Evolutionary conservation across 2,888 invertebrate genomes (phyloP), one percentile per base, ranked within the genome.

Genomic region (Caenorhabditis sp.): DNA sequence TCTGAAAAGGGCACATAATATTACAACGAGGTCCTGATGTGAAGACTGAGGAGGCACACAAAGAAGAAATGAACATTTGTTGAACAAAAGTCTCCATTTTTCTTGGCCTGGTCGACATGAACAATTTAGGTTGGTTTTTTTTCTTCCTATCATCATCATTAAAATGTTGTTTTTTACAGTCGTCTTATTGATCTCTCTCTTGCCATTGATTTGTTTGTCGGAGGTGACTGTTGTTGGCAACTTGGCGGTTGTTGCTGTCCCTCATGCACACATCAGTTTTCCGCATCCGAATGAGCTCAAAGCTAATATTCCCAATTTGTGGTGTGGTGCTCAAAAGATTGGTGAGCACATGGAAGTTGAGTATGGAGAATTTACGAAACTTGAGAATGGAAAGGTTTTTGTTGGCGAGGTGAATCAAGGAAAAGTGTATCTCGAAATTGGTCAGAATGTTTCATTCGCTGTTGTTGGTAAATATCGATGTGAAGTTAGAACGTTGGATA

Each of bases 381-480:
- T 76, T 0, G 31, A 60, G 1, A 77, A 77, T 62, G 77, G 77
- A 60, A 79, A 79, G 49, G 77, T 77, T 8, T 77, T 77, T 57
- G 63, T 65, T 19, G 79, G 76, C 8, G 61, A 21, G 8, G 66
- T 74, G 14, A 62, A 72, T 6, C 66, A 66, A 10, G 71, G 70
- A 23, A 77, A 76, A 31, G 74, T 68, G 1, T 76, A 64, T 43
- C 50, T 79, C 36, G 73, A 79, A 24, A 69, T 77, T 1, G 77
- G 74, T 14, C 43, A 43, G 14, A 74, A 67, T 49, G 79, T 69
- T 0, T 60, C 68, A 17, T 75, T 69, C 1, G 70, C 51, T 17
- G 73, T 77, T 0, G 76, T 77, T 54, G 79, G 79, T 43, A 70
- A 62, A 50, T 79, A 79, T 59, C 67, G 74, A 31, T 80, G 79